phyloP scores from a whole-genome alignment of 2,888 invertebrate genomes.

The Synanthedon tipuliformis region DNA sequence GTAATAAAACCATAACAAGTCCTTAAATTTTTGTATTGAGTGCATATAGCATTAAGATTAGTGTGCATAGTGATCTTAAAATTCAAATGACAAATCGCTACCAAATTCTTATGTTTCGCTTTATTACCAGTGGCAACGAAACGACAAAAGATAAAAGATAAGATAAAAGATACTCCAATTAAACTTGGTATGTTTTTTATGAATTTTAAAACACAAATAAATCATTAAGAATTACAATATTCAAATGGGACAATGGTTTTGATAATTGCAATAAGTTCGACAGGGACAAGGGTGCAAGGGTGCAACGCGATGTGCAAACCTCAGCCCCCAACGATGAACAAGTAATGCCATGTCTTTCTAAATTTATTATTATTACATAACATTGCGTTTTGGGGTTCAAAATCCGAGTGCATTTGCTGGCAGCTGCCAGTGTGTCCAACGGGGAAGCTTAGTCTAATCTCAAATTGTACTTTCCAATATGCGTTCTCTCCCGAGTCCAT shows the following conservation, averaged over 20 bases:
- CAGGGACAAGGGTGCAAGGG: background rate
- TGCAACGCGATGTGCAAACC: constrained; percentile 2
- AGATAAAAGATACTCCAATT: too few species aligned
- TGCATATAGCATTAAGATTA: too few species aligned
- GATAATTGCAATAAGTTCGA: constrained; percentile 51
- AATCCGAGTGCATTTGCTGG: constrained; percentile 47
- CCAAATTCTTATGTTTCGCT: too few species aligned
- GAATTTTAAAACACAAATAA: too few species aligned
- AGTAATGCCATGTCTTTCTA: constrained; percentile 54
- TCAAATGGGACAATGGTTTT: constrained; percentile 1
- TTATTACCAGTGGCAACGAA: too few species aligned
- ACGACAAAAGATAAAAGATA: too few species aligned
- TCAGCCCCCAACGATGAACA: constrained; percentile 21
- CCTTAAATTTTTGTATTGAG: too few species aligned
- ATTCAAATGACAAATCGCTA: too few species aligned
- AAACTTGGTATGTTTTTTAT: too few species aligned
- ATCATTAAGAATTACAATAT: background rate
- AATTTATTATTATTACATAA: constrained; percentile 65
- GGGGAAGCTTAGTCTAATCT: constrained; percentile 10
- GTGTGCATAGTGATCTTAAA: too few species aligned
- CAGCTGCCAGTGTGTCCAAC: constrained; percentile 42
- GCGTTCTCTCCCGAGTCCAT: constrained; percentile 2
- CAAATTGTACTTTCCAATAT: too few species aligned
- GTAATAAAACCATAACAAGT: too few species aligned
- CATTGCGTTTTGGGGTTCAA: constrained; percentile 53